Evolutionary conservation across 2,113 vertebrate genomes (phyloP), one percentile per base, ranked within the genome.

Genomic region (Neoarius graeffei): DNA sequence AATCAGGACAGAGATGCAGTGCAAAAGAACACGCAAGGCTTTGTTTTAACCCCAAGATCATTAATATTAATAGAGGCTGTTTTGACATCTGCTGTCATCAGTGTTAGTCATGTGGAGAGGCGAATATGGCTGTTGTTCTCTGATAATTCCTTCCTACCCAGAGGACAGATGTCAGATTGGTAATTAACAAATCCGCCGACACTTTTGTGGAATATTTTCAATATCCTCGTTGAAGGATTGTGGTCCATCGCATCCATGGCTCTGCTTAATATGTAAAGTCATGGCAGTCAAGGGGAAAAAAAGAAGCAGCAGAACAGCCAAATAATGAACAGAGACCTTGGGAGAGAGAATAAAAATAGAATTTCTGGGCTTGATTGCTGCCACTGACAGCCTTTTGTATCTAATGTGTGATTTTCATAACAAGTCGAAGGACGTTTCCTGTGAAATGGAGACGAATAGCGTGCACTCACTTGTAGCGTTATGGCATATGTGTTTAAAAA

Each of bases 141-240:
- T 90, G 91, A 89, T 93, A 92, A 92, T 93, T 91, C 92, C 90
- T 85, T 89, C 86, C 87, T 89, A 93, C 92, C 85, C 90, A 90
- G 90, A 92, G 93, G 93, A 95, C 94, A 94, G 93, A 95, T 95
- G 94, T 94, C 91, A 88, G 85, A 87, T 73, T 87, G 89, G 91
- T 94, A 95, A 94, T 94, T 95, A 94, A 93, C 92, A 94, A 94
- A 93, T 94, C 94, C 93, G 91, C 19, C 59, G 83, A 92, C 90
- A 85, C 92, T 81, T 89, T 92, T 76, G 62, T 83, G 52, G 89
- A 88, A 84, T 83, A 81, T 91, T 91, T 92, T 89, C 2, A 14
- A 83, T 85, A 91, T 89, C 91, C 88, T 62, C 59, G 17, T 73
- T 80, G 85, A 81, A 83, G 57, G 48, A 64, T n/a, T 66, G 25